These are phyloP conservation scores for Karalla daura DNA, from an alignment of 2,797 vertebrate species.

Conservation along the genomic window DNA sequence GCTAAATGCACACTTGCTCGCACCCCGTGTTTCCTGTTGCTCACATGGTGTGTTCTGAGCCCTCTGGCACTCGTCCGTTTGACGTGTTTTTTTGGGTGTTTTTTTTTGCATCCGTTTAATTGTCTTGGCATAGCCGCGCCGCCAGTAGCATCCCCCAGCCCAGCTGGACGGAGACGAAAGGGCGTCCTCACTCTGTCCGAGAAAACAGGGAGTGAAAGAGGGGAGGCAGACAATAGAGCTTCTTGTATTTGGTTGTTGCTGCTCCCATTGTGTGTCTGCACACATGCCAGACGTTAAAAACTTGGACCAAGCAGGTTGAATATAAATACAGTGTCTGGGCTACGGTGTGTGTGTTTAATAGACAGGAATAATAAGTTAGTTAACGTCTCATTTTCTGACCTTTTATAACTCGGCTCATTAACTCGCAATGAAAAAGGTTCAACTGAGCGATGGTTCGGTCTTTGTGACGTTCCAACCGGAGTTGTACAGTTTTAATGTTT, in stretches of 20 bases:
- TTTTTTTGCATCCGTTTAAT: constrained; percentile 28
- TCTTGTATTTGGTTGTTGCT: constrained; percentile 33
- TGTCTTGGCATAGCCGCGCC: constrained; percentile 20
- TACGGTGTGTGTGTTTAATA: constrained; percentile 1
- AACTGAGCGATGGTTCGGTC: too few species aligned
- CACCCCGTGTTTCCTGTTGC: constrained; percentile 13
- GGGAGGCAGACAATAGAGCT: constrained; percentile 43
- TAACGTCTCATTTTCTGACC: neutral
- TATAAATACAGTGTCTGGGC: constrained; percentile 21
- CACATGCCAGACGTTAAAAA: constrained; percentile 1
- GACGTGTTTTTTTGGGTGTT: too few species aligned
- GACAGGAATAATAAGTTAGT: neutral
- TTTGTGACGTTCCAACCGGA: too few species aligned
- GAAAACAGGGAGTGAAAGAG: constrained; percentile 39
- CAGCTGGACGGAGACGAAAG: constrained; percentile 47
- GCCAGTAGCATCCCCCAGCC: constrained; percentile 50
- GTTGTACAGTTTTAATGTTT: too few species aligned
- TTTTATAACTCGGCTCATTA: too few species aligned
- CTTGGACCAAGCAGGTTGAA: constrained; percentile 28
- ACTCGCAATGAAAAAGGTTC: too few species aligned
- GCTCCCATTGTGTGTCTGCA: constrained; percentile 3
- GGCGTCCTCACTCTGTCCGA: constrained; percentile 28
- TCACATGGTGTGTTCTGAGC: neutral
- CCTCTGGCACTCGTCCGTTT: neutral
- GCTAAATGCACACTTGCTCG: too few species aligned